Evolutionary conservation across 1,140 invertebrate genomes (phyloP).

Genomic region (Acyrthosiphon pisum): DNA sequence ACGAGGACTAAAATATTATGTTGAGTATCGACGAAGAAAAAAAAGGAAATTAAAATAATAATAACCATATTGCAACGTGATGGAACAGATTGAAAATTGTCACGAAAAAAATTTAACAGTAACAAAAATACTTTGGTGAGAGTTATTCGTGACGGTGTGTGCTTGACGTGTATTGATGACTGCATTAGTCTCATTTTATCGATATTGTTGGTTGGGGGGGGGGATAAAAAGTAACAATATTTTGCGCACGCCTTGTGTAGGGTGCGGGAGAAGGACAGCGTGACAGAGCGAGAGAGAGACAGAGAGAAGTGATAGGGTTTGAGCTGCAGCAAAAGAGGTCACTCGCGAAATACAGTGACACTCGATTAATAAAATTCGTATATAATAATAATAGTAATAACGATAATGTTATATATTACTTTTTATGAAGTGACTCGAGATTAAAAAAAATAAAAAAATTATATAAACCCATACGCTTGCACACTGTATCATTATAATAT

Average conservation of each 20-base stretch:
- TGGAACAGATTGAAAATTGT: not conserved
- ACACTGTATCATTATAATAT: not conserved
- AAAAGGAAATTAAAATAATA: conserved; percentile 2
- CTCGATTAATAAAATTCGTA: conserved; percentile 1
- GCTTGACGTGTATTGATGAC: conserved; percentile 42
- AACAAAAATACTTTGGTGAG: not conserved
- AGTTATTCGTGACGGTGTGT: conserved; percentile 26
- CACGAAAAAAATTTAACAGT: not conserved
- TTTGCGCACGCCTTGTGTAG: not conserved
- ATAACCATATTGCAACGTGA: not conserved
- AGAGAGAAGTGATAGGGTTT: not conserved
- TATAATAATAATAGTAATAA: not conserved
- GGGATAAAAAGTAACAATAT: not conserved
- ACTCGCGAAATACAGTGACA: not conserved
- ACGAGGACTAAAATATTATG: not conserved
- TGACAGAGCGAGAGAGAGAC: too few relatives aligned
- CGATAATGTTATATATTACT: not conserved
- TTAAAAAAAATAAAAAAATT: not conserved
- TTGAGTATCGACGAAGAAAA: not conserved
- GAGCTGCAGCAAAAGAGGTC: not conserved
- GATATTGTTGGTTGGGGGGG: not conserved
- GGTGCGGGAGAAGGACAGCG: not conserved
- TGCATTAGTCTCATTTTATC: conserved; percentile 34
- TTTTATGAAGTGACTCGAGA: not conserved
- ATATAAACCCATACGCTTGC: not conserved